phyloP scores from a whole-genome alignment of 2,797 vertebrate genomes.

The Prunella strophiata region DNA sequence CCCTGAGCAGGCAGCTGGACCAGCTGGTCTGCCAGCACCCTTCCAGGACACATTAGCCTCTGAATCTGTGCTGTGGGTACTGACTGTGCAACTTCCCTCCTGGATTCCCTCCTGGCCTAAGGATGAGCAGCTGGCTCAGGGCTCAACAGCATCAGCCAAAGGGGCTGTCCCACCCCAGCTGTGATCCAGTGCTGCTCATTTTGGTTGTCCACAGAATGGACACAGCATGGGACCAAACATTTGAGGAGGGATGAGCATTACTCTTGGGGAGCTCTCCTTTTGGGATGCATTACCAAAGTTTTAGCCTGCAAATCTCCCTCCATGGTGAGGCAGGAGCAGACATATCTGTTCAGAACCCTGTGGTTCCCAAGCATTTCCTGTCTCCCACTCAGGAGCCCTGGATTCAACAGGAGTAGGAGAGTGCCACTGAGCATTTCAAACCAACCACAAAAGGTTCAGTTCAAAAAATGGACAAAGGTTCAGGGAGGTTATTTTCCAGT shows the following conservation, averaged over 20 bases:
- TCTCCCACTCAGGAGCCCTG: background rate
- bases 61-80: background rate
- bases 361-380: rapidly evolving
- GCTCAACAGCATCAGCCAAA: background rate
- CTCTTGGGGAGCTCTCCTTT: background rate
- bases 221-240: rapidly evolving
- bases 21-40: no score
- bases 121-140: background rate
- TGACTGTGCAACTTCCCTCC: background rate
- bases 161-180: background rate
- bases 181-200: background rate
- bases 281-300: background rate
- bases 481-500: slow-evolving; percentile 55
- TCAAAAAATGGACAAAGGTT: slow-evolving; percentile 60
- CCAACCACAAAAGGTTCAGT: slow-evolving; percentile 10
- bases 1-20: background rate
- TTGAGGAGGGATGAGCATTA: background rate
- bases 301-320: background rate
- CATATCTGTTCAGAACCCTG: background rate
- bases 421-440: background rate
- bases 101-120: background rate
- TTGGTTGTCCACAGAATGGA: background rate
- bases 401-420: background rate
- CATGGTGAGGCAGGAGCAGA: background rate
- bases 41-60: background rate